phyloP scores from a whole-genome alignment of 2,888 invertebrate genomes.

The Reticulitermes lucifugus region DNA sequence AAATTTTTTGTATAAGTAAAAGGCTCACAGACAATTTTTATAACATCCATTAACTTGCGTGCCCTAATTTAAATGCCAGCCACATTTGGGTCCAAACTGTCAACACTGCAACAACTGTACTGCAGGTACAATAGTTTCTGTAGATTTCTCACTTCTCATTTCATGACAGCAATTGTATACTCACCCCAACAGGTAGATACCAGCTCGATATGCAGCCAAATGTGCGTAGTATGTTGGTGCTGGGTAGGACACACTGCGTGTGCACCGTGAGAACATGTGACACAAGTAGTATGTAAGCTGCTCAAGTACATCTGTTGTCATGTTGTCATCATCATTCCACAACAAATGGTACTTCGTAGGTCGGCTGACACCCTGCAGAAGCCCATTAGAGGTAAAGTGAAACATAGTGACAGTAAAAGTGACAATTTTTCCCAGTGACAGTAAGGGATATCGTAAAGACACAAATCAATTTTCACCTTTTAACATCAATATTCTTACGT shows the following conservation, averaged over 20 bases:
- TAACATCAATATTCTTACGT: too few species aligned
- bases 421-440: too few species aligned
- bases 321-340: constrained; percentile 77
- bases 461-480: too few species aligned
- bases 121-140: neutral
- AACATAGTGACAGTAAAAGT: too few species aligned
- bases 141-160: neutral
- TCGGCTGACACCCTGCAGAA: constrained; percentile 81
- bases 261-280: constrained; percentile 87
- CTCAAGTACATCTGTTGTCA: constrained; percentile 81
- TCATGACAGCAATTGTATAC: constrained; percentile 12
- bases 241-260: constrained; percentile 85
- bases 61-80: neutral
- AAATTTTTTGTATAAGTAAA: neutral
- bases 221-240: constrained; percentile 91
- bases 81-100: neutral
- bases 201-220: constrained; percentile 81
- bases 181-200: constrained; percentile 63
- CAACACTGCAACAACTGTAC: neutral
- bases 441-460: too few species aligned
- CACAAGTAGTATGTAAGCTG: constrained; percentile 85
- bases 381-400: neutral
- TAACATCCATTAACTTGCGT: neutral
- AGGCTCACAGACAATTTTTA: neutral
- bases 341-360: constrained; percentile 89